Conservation (phyloP, 1,140 invertebrate genomes). For the Liolophura sinensis region DNA sequence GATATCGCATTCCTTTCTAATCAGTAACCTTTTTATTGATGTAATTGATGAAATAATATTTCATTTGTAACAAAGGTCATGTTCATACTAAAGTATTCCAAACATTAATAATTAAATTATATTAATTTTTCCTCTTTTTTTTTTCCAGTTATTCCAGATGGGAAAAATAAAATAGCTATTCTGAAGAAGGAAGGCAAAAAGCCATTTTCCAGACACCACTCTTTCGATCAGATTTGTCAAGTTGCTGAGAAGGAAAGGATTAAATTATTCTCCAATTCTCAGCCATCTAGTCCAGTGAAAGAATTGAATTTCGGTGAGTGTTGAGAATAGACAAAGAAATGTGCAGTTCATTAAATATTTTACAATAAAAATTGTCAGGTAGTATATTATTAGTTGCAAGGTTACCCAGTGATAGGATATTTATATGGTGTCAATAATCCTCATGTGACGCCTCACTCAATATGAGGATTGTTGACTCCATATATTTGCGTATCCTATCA, state of each 20-base stretch:
- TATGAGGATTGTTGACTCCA: no score
- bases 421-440: no score
- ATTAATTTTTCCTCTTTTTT: slow-evolving; percentile 9
- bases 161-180: slow-evolving; percentile 5
- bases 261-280: slow-evolving; percentile 39
- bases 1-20: neutral
- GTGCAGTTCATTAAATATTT: no score
- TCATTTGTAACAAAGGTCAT: neutral
- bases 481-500: no score
- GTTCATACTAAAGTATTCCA: neutral
- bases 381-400: no score
- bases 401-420: no score
- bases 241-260: slow-evolving; percentile 52
- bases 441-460: no score
- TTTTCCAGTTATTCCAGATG: neutral
- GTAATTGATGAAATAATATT: neutral
- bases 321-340: slow-evolving; percentile 25
- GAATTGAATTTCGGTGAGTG: slow-evolving; percentile 21
- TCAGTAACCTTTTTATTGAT: neutral
- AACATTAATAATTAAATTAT: neutral
- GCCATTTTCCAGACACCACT: slow-evolving; percentile 45
- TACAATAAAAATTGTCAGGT: no score
- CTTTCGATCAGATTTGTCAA: slow-evolving; percentile 57
- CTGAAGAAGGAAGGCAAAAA: slow-evolving; percentile 7
- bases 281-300: slow-evolving; percentile 41